A percentile compares a stretch with the other conserved stretches of the same genome.
phyloP scores from a whole-genome alignment of 2,888 invertebrate species.

The Crematogaster levior region DNA sequence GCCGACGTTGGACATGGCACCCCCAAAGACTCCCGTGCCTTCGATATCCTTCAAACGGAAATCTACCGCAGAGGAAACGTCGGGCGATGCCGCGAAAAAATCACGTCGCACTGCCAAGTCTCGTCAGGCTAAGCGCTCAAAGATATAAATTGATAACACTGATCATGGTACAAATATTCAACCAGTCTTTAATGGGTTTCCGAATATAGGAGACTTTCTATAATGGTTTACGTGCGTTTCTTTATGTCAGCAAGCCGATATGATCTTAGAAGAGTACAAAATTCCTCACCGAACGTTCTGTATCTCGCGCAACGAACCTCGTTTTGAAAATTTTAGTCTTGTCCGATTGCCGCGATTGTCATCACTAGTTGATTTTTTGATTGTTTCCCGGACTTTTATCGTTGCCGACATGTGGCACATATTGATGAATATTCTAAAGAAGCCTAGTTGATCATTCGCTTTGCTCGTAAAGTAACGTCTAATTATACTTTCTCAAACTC shows the following conservation, averaged over 20 bases:
- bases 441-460: slow-evolving; percentile 70
- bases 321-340: slow-evolving; percentile 63
- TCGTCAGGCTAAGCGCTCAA: slow-evolving; percentile 84
- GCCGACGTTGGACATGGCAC: slow-evolving; percentile 80
- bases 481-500: slow-evolving; percentile 48
- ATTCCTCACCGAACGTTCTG: slow-evolving; percentile 77
- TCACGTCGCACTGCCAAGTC: slow-evolving; percentile 82
- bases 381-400: slow-evolving; percentile 53
- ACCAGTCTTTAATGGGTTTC: slow-evolving; percentile 70
- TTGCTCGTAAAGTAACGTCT: slow-evolving; percentile 67
- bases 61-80: slow-evolving; percentile 75
- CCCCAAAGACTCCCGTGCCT: slow-evolving; percentile 80
- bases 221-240: slow-evolving; percentile 56
- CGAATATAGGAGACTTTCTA: slow-evolving; percentile 59
- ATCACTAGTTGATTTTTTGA: slow-evolving; percentile 64
- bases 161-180: slow-evolving; percentile 81
- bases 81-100: slow-evolving; percentile 78
- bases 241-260: slow-evolving; percentile 66
- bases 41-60: slow-evolving; percentile 82
- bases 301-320: slow-evolving; percentile 73
- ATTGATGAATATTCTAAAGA: slow-evolving; percentile 76
- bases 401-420: slow-evolving; percentile 12
- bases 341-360: slow-evolving; percentile 57
- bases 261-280: slow-evolving; percentile 80
- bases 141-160: slow-evolving; percentile 80